Evolutionary conservation across 2,888 invertebrate genomes (phyloP).

Genomic region (Thysanoteuthis rhombus): DNA sequence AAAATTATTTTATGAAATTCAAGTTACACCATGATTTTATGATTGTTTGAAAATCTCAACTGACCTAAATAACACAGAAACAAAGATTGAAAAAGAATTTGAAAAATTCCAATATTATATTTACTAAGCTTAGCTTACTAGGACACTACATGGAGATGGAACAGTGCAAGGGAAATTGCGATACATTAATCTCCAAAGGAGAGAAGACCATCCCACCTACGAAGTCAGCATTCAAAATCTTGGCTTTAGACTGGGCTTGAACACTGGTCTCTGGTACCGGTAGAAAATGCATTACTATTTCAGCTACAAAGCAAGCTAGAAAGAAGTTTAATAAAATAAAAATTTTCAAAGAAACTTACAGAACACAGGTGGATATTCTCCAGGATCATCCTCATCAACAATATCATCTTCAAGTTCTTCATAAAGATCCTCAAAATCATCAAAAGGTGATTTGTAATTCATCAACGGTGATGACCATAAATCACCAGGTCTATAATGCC

Average conservation of each 20-base stretch:
- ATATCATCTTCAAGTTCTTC: slow-evolving; percentile 43
- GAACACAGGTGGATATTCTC: slow-evolving; percentile 20
- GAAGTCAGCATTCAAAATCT: too few species aligned
- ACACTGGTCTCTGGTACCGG: too few species aligned
- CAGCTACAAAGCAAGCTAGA: too few species aligned
- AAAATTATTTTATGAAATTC: background rate
- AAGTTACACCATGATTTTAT: background rate
- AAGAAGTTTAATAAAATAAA: background rate
- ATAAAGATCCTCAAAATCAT: slow-evolving; percentile 59
- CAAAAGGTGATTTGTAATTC: slow-evolving; percentile 60
- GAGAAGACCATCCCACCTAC: too few species aligned
- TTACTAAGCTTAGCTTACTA: too few species aligned
- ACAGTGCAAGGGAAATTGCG: too few species aligned
- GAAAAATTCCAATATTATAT: background rate
- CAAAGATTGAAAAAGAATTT: background rate
- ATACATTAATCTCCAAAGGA: too few species aligned
- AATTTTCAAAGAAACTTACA: background rate
- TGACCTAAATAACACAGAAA: background rate
- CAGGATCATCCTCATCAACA: slow-evolving; percentile 14
- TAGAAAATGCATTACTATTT: too few species aligned
- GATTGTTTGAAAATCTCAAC: background rate
- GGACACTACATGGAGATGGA: background rate
- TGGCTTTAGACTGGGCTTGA: too few species aligned
- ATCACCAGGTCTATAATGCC: slow-evolving; percentile 32
- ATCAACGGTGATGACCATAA: slow-evolving; percentile 59